Conservation (phyloP, 2,113 vertebrate genomes). For the Toxotes jaculatrix region DNA sequence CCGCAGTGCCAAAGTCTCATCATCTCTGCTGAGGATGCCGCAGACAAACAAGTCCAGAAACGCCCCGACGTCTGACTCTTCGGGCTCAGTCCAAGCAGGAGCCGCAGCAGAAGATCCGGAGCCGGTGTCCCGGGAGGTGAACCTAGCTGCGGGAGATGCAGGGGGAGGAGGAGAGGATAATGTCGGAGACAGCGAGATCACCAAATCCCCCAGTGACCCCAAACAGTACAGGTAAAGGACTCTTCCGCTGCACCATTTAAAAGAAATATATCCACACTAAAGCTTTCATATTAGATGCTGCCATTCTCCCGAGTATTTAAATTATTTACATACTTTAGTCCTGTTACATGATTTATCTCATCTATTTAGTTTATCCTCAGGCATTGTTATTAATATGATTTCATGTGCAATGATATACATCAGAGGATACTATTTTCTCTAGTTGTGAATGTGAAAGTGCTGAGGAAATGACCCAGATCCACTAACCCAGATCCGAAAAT, state of each 20-base stretch:
- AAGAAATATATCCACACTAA: not conserved
- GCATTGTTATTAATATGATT: constrained; percentile 19
- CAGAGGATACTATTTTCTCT: not conserved
- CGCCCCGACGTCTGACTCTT: constrained; percentile 34
- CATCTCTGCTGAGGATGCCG: constrained; percentile 76
- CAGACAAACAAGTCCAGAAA: constrained; percentile 76
- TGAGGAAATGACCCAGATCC: constrained; percentile 65
- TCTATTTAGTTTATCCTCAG: constrained; percentile 2
- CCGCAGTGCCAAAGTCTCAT: constrained; percentile 54
- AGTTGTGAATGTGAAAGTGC: constrained; percentile 32
- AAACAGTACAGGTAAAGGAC: constrained; percentile 92
- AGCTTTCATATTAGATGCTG: not conserved
- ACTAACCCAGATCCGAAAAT: constrained; percentile 61
- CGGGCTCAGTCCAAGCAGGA: constrained; percentile 45
- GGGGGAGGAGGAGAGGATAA: constrained; percentile 57
- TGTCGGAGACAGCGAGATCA: constrained; percentile 88
- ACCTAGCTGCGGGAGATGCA: constrained; percentile 28
- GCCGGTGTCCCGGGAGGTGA: constrained; percentile 30
- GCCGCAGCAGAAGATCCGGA: constrained; percentile 23
- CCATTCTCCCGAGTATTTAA: constrained; percentile 10
- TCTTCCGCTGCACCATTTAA: not conserved
- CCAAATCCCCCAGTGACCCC: constrained; percentile 96
- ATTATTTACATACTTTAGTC: not conserved
- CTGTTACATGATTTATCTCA: constrained; percentile 18
- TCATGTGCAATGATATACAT: constrained; percentile 12